A percentile compares a stretch with the other conserved stretches of the same genome.
Conservation (phyloP, 2,113 vertebrate species). For the Gymnorhina tibicen region DNA sequence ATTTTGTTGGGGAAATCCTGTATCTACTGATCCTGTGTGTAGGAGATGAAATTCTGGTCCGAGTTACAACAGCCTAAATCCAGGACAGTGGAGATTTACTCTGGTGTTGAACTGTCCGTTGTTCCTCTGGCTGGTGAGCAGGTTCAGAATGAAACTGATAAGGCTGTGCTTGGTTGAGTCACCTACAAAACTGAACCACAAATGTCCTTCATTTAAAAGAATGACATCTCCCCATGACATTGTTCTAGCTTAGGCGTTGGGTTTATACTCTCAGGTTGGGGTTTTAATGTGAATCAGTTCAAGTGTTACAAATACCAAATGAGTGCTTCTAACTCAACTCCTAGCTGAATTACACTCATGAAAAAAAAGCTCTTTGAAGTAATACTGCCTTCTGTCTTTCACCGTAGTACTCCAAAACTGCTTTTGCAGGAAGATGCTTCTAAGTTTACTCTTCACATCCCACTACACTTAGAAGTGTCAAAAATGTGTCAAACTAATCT, state of each 20-base stretch:
- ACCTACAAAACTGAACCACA: background rate
- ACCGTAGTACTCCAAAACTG: background rate
- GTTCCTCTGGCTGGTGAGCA: background rate
- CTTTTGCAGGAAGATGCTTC: background rate
- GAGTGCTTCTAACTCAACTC: background rate
- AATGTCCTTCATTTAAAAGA: background rate
- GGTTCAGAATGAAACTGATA: background rate
- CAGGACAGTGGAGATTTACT: background rate
- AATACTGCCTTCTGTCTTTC: background rate
- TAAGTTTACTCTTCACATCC: slow-evolving; percentile 54
- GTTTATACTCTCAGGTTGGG: background rate
- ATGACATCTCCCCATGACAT: background rate
- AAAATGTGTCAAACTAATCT: slow-evolving; percentile 27
- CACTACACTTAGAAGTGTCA: slow-evolving; percentile 5
- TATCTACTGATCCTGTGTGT: background rate
- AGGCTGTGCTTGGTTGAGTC: background rate
- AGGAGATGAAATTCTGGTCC: background rate
- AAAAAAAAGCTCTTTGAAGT: background rate
- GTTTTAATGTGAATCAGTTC: accelerated
- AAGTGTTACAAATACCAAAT: background rate
- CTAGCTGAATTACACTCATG: background rate
- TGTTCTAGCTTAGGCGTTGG: background rate
- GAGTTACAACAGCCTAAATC: background rate
- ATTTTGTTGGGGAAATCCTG: background rate
- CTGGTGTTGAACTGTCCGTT: background rate